phyloP scores from a whole-genome alignment of 2,888 invertebrate genomes.

The Catocala nupta region DNA sequence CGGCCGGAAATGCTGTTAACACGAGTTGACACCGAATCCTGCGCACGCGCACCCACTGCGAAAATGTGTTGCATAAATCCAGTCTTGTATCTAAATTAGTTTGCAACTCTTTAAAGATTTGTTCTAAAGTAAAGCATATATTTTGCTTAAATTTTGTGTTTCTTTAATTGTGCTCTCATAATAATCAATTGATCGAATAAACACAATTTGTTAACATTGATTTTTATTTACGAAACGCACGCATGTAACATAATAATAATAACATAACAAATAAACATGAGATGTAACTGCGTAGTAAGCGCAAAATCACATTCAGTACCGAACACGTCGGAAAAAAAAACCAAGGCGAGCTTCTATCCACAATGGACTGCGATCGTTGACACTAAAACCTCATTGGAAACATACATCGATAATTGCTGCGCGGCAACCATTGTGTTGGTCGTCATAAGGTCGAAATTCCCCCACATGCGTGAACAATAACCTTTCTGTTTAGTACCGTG shows the following conservation, averaged over 20 bases:
- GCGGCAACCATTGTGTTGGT: slow-evolving; percentile 22
- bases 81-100: not conserved
- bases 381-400: slow-evolving; percentile 56
- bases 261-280: slow-evolving; percentile 3
- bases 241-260: too few relatives aligned
- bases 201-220: not conserved
- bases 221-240: not conserved
- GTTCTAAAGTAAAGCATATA: too few relatives aligned
- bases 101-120: too few relatives aligned
- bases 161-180: too few relatives aligned
- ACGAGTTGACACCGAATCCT: not conserved
- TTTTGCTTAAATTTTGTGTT: too few relatives aligned
- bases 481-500: slow-evolving; percentile 49
- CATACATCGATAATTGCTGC: slow-evolving; percentile 23
- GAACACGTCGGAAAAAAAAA: slow-evolving; percentile 32
- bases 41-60: not conserved
- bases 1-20: too few relatives aligned
- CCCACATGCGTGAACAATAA: slow-evolving; percentile 35
- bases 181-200: not conserved
- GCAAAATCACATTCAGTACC: slow-evolving; percentile 25
- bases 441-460: slow-evolving; percentile 35
- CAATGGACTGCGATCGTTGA: slow-evolving; percentile 49
- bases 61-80: not conserved
- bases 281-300: slow-evolving; percentile 41
- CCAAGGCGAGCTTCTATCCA: slow-evolving; percentile 47